phyloP scores from a whole-genome alignment of 1,140 invertebrate species.

The Drosophila mauritiana region DNA sequence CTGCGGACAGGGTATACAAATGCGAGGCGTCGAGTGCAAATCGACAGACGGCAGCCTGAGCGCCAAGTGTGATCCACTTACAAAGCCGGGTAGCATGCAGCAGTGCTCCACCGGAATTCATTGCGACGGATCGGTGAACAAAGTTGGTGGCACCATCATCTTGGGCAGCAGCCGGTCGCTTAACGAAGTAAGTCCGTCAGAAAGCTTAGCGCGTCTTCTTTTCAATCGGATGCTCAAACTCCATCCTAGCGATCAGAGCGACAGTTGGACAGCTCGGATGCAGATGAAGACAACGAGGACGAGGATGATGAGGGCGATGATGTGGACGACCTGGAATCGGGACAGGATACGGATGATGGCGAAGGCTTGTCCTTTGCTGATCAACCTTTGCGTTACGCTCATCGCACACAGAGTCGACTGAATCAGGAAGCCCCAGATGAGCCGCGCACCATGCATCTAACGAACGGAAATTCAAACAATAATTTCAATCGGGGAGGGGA shows the following conservation, averaged over 20 bases:
- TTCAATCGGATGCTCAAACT: neutral
- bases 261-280: slow-evolving; percentile 66
- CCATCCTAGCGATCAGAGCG: slow-evolving; percentile 57
- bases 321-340: slow-evolving; percentile 67
- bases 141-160: slow-evolving; percentile 74
- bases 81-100: slow-evolving; percentile 87
- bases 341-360: slow-evolving; percentile 70
- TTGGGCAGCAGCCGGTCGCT: slow-evolving; percentile 74
- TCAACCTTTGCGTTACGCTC: slow-evolving; percentile 70
- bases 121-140: slow-evolving; percentile 84
- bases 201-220: too few relatives aligned
- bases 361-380: slow-evolving; percentile 71
- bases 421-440: slow-evolving; percentile 74
- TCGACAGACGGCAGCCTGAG: slow-evolving; percentile 83
- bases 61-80: slow-evolving; percentile 85
- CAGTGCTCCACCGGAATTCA: slow-evolving; percentile 89
- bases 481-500: slow-evolving; percentile 49
- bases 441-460: slow-evolving; percentile 66
- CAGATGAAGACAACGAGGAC: slow-evolving; percentile 68
- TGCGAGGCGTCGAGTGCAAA: slow-evolving; percentile 92
- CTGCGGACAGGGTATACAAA: slow-evolving; percentile 93
- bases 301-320: slow-evolving; percentile 66
- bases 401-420: slow-evolving; percentile 67
- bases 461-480: slow-evolving; percentile 55
- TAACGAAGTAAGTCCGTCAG: slow-evolving; percentile 57